Percentiles rank a stretch among this genome's conserved stretches.
Conservation (phyloP, 92 coral and sea anemone genomes). For the Desmophyllum pertusum region DNA sequence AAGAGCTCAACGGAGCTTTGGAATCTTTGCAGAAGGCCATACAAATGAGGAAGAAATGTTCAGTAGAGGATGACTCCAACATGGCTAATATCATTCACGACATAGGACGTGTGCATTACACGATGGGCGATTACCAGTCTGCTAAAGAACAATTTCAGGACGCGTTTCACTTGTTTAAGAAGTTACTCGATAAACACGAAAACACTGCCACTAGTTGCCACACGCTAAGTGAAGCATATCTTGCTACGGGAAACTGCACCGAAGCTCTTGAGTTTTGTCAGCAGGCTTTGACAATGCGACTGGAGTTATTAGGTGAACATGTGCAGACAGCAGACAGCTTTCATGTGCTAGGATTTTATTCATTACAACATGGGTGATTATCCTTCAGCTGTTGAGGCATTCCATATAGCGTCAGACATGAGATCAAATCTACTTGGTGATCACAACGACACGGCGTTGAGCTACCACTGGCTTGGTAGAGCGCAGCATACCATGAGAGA, state of each 20-base stretch:
- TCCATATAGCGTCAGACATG: slow-evolving; percentile 8
- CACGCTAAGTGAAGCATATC: background rate
- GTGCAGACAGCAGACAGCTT: background rate
- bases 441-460: slow-evolving; percentile 30
- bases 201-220: background rate
- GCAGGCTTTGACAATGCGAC: background rate
- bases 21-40: slow-evolving; percentile 15
- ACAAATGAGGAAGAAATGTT: background rate
- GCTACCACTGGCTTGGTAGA: slow-evolving; percentile 28
- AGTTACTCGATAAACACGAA: background rate
- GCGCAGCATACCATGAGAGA: background rate
- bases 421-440: slow-evolving; percentile 28
- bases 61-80: slow-evolving; percentile 3
- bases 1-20: background rate
- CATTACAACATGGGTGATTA: background rate
- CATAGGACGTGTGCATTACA: background rate
- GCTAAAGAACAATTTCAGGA: slow-evolving; percentile 7
- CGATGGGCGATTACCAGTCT: background rate
- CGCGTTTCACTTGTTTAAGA: background rate
- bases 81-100: background rate
- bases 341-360: background rate
- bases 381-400: background rate
- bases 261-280: background rate
- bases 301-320: background rate
- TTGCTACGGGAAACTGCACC: background rate